Percentiles rank a stretch among this genome's conserved stretches.
phyloP scores from a whole-genome alignment of 92 coral and sea anemone species.

The Zoanthus sansibaricus region DNA sequence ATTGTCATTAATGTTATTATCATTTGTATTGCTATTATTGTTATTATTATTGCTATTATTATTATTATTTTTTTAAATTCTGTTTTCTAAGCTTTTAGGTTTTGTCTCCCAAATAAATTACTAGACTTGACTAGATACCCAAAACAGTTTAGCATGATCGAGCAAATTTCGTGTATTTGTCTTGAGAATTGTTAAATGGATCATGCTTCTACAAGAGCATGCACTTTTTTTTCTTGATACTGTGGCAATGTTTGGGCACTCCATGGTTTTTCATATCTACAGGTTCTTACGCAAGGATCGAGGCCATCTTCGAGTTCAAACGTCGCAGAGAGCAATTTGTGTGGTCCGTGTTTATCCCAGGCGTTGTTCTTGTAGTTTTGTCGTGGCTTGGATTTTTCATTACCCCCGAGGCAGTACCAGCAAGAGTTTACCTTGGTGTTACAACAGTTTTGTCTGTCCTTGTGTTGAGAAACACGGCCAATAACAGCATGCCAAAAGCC shows the following conservation, averaged over 20 bases:
- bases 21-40: no score
- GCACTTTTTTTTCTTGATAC: not conserved
- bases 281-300: constrained; percentile 8
- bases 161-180: not conserved
- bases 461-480: not conserved
- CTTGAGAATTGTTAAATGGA: not conserved
- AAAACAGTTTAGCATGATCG: not conserved
- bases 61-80: no score
- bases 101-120: no score
- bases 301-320: constrained; percentile 5
- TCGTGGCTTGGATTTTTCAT: constrained; percentile 14
- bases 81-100: no score
- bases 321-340: constrained; percentile 14
- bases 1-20: no score
- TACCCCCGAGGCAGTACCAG: not conserved
- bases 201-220: not conserved
- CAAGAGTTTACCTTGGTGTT: not conserved
- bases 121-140: no score
- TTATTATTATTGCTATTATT: no score
- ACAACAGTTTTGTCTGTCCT: not conserved
- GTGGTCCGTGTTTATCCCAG: constrained; percentile 5
- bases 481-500: constrained; percentile 19
- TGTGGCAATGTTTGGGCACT: not conserved
- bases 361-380: not conserved
- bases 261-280: not conserved